Base-by-base conservation (phyloP, 2,888 invertebrate genomes). In the Crossocerus cetratus region DNA sequence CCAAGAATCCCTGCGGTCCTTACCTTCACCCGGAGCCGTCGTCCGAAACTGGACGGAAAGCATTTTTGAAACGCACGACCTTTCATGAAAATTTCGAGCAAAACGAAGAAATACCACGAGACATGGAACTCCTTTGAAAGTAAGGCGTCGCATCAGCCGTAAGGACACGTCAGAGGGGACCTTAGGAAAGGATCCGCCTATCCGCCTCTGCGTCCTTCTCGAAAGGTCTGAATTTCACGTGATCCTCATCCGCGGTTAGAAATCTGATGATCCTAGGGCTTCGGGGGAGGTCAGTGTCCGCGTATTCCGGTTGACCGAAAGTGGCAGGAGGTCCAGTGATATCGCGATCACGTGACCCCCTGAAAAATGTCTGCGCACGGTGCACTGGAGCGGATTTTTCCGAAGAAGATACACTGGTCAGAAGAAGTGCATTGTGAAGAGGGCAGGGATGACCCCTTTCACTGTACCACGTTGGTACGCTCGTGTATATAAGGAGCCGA, bases 371-470 rank as follows among this genome's bases (percentile, higher is more conserved):
- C 68, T 58, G 65, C 65, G 66, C 78, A 55, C 78, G 81, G 72
- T 72, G 76, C 71, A 78, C 78, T 66, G 69, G 65, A 74, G 63
- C 58, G 70, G 67, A 80, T 82, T 82, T 82, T 82, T 82, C 80
- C 78, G 83, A 80, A 80, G 82, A 80, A 80, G 82, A 82, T 86
- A 84, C 87, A 86, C 84, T 86, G 88, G 87, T 86, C 88, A 88
- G 86, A 88, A 85, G 87, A 86, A 82, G 86, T 86, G 85, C 84
- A 89, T 89, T 88, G 86, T 88, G 87, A 87, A 86, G 86, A 87
- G 85, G 89, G 90, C 90, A 90, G 90, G 90, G 90, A 90, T 90
- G 90, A 90, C 90, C 90, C 90, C 90, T 90, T 90, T 90, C 90
- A 90, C 90, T 88, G 86, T 84, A 88, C 85, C 86, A 87, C 85